Evolutionary conservation across 2,113 vertebrate genomes (phyloP), one percentile per base, ranked within the genome.

Genomic region (Mystacornis crossleyi): DNA sequence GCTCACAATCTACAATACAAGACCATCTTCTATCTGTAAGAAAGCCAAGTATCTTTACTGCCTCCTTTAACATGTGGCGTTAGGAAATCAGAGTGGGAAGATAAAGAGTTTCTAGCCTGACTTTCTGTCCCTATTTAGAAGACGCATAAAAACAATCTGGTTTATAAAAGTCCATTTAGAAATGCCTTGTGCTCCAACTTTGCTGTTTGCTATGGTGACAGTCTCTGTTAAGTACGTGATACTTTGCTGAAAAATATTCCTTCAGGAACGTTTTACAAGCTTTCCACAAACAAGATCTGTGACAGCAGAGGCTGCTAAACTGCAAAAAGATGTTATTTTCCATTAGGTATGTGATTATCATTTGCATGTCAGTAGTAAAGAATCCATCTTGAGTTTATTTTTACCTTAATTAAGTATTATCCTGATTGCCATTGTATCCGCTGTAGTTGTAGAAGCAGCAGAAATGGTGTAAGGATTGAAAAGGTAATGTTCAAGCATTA

Each of bases 21-120:
- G 61, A 84, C 67, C 93, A 55, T 79, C 90, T 79, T 84, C 34
- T 78, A 0, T 54, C 57, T 81, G 60, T 65, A 57, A 66, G 53
- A 79, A 84, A 95, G 91, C 61, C 83, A 83, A 64, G 8, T 81
- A 45, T 89, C 75, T 83, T 80, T 67, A 72, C 47, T 71, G 36
- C 43, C 53, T 87, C 54, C 51, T 94, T 81, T 77, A 86, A 71
- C 72, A 80, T 77, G 86, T 93, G 81, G 67, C 81, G 48, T 84
- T 86, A 91, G 91, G 85, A 90, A 92, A 91, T 87, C 26, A 25
- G 72, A 81, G 91, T 95, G 75, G 92, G 89, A 95, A 66, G 71
- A 73, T 54, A 87, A 89, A 87, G 51, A 74, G 58, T 93, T 94
- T 91, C 34, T 64, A 64, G 40, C 38, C 48, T 92, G 75, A 60